phyloP scores from a whole-genome alignment of 1,140 invertebrate genomes.

The Spodoptera frugiperda region DNA sequence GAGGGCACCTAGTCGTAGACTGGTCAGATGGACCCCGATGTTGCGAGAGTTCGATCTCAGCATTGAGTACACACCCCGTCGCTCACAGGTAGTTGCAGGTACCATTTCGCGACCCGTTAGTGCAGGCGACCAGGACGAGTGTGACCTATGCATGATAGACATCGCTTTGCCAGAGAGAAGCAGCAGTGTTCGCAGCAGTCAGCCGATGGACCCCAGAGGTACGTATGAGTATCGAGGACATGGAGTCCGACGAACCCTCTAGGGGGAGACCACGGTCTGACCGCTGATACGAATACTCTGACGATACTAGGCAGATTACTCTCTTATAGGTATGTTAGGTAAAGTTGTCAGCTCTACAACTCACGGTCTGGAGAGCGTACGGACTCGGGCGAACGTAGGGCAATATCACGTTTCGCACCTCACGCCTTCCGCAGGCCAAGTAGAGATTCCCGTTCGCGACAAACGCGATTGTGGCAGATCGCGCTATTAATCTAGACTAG shows the following conservation, averaged over 20 bases:
- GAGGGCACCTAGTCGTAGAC: constrained; percentile 66
- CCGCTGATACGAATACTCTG: constrained; percentile 10
- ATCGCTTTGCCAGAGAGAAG: too few relatives aligned
- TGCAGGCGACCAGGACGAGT: too few relatives aligned
- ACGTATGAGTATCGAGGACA: constrained; percentile 55
- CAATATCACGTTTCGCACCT: constrained; percentile 37
- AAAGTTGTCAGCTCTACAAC: constrained; percentile 7
- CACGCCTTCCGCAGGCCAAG: not conserved
- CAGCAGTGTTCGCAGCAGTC: not conserved
- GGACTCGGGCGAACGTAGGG: not conserved
- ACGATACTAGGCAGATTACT: too few relatives aligned
- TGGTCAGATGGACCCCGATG: constrained; percentile 74
- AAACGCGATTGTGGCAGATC: constrained; percentile 39
- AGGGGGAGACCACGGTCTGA: constrained; percentile 49
- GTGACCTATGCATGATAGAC: too few relatives aligned
- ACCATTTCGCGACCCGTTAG: too few relatives aligned
- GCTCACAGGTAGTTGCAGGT: too few relatives aligned
- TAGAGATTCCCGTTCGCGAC: not conserved
- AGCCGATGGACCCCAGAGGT: constrained; percentile 56
- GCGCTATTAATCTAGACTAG: constrained; percentile 15
- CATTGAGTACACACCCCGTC: too few relatives aligned
- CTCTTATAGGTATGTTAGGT: too few relatives aligned
- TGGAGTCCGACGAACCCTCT: constrained; percentile 49
- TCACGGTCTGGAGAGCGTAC: constrained; percentile 18
- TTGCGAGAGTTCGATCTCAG: constrained; percentile 51